Percentiles rank a stretch among this genome's conserved stretches.
Evolutionary conservation across 2,888 invertebrate genomes (phyloP).

Genomic region (Koerneria pararmatus): DNA sequence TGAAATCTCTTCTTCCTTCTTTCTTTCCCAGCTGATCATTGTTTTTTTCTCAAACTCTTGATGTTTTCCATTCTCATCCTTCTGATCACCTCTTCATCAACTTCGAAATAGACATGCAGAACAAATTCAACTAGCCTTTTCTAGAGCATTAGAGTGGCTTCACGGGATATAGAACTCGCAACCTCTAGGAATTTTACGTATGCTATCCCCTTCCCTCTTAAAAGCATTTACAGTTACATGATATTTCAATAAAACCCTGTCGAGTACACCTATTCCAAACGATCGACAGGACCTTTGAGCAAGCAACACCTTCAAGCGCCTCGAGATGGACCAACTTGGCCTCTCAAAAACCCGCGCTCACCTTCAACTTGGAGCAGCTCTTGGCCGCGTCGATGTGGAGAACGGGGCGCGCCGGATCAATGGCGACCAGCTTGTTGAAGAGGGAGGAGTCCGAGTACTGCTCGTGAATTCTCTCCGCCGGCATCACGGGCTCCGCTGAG

Average conservation of each 20-base stretch:
- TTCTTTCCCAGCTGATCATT: not conserved
- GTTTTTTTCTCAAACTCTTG: not conserved
- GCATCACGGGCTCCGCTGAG: not conserved
- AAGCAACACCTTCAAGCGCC: not conserved
- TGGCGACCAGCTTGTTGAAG: not conserved
- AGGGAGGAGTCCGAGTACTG: slow-evolving; percentile 9
- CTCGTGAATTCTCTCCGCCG: not conserved
- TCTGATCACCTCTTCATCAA: not conserved
- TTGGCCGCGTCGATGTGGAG: slow-evolving; percentile 29
- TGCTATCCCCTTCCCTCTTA: no score
- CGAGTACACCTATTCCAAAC: no score
- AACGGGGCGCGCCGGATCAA: not conserved
- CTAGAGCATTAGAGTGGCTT: not conserved
- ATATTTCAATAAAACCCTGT: no score
- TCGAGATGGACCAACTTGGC: not conserved
- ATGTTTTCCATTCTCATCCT: not conserved
- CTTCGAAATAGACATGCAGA: not conserved
- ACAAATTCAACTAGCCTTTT: not conserved
- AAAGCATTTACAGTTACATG: no score
- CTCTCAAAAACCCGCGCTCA: slow-evolving; percentile 9
- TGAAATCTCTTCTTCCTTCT: not conserved
- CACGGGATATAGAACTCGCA: no score
- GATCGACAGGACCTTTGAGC: no score
- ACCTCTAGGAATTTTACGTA: no score
- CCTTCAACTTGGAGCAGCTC: slow-evolving; percentile 30